Conservation (phyloP, 1,140 invertebrate genomes). For the Eupristina koningsbergeri region DNA sequence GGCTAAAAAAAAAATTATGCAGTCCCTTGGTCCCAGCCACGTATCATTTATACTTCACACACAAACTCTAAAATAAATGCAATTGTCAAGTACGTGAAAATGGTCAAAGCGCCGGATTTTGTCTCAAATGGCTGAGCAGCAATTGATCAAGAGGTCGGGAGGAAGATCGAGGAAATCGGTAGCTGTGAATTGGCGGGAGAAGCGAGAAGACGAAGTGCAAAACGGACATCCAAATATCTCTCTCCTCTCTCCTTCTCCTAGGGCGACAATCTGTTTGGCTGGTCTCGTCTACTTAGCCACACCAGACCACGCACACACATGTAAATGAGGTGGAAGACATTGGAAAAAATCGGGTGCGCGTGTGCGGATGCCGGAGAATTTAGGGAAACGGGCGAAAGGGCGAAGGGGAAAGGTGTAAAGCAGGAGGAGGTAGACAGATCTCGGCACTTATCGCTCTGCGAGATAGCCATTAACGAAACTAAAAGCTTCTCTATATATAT, state of each 20-base stretch:
- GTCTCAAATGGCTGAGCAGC: slow-evolving; percentile 29
- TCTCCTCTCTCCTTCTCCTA: too few relatives aligned
- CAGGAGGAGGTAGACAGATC: slow-evolving; percentile 71
- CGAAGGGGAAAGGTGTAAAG: slow-evolving; percentile 69
- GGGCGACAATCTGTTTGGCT: slow-evolving; percentile 41
- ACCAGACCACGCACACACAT: background rate
- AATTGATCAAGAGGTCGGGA: slow-evolving; percentile 2
- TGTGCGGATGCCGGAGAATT: background rate
- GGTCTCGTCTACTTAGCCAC: background rate
- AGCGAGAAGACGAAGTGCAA: background rate
- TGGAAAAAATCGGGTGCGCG: background rate
- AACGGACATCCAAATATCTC: slow-evolving; percentile 26
- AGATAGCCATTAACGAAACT: slow-evolving; percentile 73
- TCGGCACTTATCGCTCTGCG: slow-evolving; percentile 72
- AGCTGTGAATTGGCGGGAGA: background rate
- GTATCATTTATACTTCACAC: too few relatives aligned
- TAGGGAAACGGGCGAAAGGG: slow-evolving; percentile 47
- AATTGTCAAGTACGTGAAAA: background rate
- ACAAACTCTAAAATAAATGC: slow-evolving; percentile 20
- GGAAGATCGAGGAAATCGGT: background rate
- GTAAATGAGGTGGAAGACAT: background rate
- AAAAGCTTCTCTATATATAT: slow-evolving; percentile 73
- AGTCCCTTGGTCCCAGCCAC: too few relatives aligned
- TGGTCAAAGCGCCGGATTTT: background rate
- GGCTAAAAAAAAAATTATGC: too few relatives aligned